Conservation (phyloP, 2,888 invertebrate genomes). For the Leptinotarsa peninsularis region DNA sequence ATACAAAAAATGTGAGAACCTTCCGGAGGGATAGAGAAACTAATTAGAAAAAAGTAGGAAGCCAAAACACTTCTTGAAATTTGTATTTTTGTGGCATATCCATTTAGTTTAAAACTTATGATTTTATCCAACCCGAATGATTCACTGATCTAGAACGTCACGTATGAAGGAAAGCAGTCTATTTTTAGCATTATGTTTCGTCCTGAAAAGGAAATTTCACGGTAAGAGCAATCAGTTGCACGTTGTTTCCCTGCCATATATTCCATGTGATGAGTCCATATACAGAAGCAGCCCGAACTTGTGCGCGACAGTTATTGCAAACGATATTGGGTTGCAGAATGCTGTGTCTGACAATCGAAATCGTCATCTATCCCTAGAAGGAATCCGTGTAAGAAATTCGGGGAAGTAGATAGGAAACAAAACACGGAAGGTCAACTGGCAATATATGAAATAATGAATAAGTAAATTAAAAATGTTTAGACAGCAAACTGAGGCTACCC, state of each 20-base stretch:
- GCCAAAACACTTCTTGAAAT: too few species aligned
- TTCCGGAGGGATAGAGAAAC: too few species aligned
- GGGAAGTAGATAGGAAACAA: background rate
- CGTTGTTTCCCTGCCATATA: conserved; percentile 14
- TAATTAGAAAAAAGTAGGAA: too few species aligned
- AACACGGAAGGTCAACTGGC: background rate
- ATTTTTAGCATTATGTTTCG: background rate
- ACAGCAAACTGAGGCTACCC: too few species aligned
- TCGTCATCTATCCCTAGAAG: conserved; percentile 12
- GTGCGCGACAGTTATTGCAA: conserved; percentile 16
- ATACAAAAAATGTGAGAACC: too few species aligned
- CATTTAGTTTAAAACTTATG: background rate
- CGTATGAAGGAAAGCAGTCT: background rate
- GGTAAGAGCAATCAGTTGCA: conserved; percentile 15
- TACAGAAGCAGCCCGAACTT: conserved; percentile 16
- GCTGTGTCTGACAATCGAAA: conserved; percentile 10
- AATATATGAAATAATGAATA: background rate
- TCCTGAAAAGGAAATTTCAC: conserved; percentile 4
- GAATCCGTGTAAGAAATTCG: background rate
- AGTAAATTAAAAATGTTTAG: too few species aligned
- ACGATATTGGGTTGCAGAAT: conserved; percentile 3
- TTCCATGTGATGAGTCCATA: conserved; percentile 15
- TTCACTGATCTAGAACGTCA: background rate
- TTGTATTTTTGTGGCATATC: too few species aligned
- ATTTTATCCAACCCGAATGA: background rate